These are phyloP conservation scores for Drosophila serrata DNA, from an alignment of 1,140 invertebrate genomes.

Conservation along the genomic window DNA sequence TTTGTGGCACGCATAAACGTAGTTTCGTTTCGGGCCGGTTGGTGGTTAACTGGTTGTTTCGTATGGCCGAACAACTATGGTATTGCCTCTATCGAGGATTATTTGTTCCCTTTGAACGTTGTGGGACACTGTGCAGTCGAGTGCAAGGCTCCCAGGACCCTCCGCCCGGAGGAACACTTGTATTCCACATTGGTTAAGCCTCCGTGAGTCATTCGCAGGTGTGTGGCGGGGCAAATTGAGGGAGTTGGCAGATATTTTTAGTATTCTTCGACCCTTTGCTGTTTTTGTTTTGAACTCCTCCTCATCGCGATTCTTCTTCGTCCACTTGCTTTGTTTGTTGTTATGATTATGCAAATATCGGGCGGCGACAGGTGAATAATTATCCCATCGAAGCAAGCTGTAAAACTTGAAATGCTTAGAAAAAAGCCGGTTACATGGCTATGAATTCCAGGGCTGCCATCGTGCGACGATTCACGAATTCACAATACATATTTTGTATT, in stretches of 20 bases:
- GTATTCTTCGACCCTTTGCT: slow-evolving; percentile 47
- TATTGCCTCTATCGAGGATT: not conserved
- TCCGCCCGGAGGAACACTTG: not conserved
- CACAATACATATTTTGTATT: not conserved
- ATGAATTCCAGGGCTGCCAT: slow-evolving; percentile 31
- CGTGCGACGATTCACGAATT: too few species aligned
- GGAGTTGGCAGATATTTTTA: slow-evolving; percentile 61
- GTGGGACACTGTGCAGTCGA: slow-evolving; percentile 2
- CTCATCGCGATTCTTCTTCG: slow-evolving; percentile 31
- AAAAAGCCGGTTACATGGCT: slow-evolving; percentile 50
- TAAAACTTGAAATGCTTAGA: slow-evolving; percentile 45
- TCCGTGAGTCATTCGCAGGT: slow-evolving; percentile 53
- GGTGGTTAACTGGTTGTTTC: slow-evolving; percentile 19
- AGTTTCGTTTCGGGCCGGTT: slow-evolving; percentile 35
- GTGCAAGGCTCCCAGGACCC: not conserved
- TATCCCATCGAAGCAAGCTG: slow-evolving; percentile 39
- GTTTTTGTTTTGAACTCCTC: slow-evolving; percentile 47
- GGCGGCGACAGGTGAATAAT: slow-evolving; percentile 65
- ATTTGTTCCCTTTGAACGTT: slow-evolving; percentile 4
- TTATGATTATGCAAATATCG: slow-evolving; percentile 72
- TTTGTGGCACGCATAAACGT: slow-evolving; percentile 12
- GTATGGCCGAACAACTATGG: slow-evolving; percentile 1
- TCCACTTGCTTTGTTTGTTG: slow-evolving; percentile 50
- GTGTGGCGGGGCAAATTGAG: slow-evolving; percentile 18
- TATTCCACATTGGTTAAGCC: slow-evolving; percentile 32